A percentile compares a stretch with the other conserved stretches of the same genome.
Evolutionary conservation across 2,888 invertebrate species (phyloP).

Genomic region (Caenorhabditis sp.): DNA sequence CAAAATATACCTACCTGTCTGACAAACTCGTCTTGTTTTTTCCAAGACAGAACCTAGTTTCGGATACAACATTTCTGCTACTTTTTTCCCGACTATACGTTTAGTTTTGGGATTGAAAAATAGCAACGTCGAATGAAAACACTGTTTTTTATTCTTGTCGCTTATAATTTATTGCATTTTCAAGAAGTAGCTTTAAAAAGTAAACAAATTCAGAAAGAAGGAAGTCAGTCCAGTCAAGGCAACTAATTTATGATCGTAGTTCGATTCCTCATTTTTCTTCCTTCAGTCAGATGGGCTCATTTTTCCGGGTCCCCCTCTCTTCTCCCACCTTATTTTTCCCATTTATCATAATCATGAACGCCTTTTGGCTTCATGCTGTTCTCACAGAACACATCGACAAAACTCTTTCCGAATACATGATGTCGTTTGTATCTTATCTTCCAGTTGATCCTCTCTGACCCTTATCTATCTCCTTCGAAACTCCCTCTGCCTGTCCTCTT

Average conservation of each 20-base stretch:
- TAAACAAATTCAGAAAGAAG: constrained; percentile 36
- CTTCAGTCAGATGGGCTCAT: constrained; percentile 4
- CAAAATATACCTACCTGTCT: constrained; percentile 4
- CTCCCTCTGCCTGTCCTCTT: constrained; percentile 8
- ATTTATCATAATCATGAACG: constrained; percentile 21
- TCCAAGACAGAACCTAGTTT: too few species aligned
- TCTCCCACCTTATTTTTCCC: too few species aligned
- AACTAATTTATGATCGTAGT: constrained; percentile 33
- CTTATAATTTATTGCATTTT: neutral
- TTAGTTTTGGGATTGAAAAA: too few species aligned
- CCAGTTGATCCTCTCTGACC: neutral
- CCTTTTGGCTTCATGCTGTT: neutral
- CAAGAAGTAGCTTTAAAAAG: neutral
- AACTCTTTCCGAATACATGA: neutral
- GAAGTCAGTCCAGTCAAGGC: neutral
- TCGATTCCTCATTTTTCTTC: constrained; percentile 14
- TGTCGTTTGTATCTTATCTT: constrained; percentile 2
- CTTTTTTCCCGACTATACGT: too few species aligned
- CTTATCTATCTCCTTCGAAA: neutral
- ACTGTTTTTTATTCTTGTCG: too few species aligned
- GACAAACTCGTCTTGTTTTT: neutral
- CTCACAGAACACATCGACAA: neutral
- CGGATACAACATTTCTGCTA: too few species aligned
- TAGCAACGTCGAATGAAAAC: too few species aligned
- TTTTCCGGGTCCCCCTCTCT: neutral